Evolutionary conservation across 2,888 invertebrate genomes (phyloP).

Genomic region (Pecten maximus): DNA sequence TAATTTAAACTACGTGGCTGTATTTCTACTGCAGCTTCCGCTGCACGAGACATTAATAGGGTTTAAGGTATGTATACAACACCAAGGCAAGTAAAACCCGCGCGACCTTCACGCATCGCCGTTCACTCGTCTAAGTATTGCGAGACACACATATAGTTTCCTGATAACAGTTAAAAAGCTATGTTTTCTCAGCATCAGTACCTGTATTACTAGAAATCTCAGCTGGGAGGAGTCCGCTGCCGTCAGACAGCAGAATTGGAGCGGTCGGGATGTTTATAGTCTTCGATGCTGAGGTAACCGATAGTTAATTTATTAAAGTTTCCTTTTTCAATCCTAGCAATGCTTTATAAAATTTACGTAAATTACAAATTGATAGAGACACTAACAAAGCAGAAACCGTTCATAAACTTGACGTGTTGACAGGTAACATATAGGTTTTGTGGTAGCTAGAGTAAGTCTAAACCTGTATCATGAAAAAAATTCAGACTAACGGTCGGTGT

Average conservation of each 20-base stretch:
- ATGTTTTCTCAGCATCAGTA: not conserved
- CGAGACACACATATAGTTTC: not conserved
- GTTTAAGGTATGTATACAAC: not conserved
- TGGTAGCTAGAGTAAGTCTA: not conserved
- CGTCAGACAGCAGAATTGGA: not conserved
- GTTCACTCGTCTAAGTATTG: not conserved
- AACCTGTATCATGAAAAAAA: not conserved
- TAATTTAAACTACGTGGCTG: not conserved
- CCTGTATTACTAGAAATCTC: not conserved
- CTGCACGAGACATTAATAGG: not conserved
- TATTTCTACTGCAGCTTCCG: constrained; percentile 7
- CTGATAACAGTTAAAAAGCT: not conserved
- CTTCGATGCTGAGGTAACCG: not conserved
- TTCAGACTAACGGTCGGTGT: not conserved
- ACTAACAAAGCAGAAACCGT: not conserved
- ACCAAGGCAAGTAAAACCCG: not conserved
- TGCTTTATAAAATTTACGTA: not conserved
- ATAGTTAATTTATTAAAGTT: not conserved
- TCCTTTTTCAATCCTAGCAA: not conserved
- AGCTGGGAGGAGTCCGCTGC: not conserved
- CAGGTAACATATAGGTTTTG: not conserved
- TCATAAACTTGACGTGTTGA: not conserved
- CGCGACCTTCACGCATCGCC: not conserved
- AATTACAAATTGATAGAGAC: constrained; percentile 7
- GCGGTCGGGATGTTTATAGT: not conserved